These are phyloP conservation scores for Andricus curvator DNA, from an alignment of 2,888 invertebrate genomes.

Conservation along the genomic window DNA sequence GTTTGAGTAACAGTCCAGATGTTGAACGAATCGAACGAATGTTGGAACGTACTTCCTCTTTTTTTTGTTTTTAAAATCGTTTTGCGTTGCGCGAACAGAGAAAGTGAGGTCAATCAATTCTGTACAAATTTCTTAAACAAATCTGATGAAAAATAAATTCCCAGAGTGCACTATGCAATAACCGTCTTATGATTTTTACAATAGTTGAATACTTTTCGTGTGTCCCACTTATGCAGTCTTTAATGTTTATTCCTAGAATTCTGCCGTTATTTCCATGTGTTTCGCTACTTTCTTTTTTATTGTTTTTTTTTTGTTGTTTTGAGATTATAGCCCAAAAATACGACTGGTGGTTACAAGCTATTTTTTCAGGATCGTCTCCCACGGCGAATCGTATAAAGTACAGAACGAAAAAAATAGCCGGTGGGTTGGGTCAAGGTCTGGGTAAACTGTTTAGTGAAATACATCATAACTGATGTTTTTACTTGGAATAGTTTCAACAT, in stretches of 20 bases:
- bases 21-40: background rate
- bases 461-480: background rate
- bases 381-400: conserved; percentile 21
- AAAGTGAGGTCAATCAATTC: conserved; percentile 12
- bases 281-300: conserved; percentile 48
- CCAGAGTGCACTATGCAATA: conserved; percentile 18
- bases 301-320: conserved; percentile 58
- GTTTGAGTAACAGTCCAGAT: conserved; percentile 8
- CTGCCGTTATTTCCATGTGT: conserved; percentile 45
- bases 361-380: conserved; percentile 60
- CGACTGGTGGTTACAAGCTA: conserved; percentile 77
- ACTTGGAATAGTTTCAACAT: background rate
- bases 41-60: conserved; percentile 11
- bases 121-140: conserved; percentile 31
- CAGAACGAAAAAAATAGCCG: conserved; percentile 25
- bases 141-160: conserved; percentile 19
- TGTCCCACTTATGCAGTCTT: conserved; percentile 45
- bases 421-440: background rate
- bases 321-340: conserved; percentile 76
- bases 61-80: conserved; percentile 28
- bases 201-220: conserved; percentile 49
- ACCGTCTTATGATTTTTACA: conserved; percentile 32
- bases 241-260: conserved; percentile 27
- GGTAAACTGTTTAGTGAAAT: background rate
- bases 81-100: conserved; percentile 41